Evolutionary conservation across 1,140 invertebrate species (phyloP), one percentile per base, ranked within the genome.

Genomic region (Drosophila rhopaloa): DNA sequence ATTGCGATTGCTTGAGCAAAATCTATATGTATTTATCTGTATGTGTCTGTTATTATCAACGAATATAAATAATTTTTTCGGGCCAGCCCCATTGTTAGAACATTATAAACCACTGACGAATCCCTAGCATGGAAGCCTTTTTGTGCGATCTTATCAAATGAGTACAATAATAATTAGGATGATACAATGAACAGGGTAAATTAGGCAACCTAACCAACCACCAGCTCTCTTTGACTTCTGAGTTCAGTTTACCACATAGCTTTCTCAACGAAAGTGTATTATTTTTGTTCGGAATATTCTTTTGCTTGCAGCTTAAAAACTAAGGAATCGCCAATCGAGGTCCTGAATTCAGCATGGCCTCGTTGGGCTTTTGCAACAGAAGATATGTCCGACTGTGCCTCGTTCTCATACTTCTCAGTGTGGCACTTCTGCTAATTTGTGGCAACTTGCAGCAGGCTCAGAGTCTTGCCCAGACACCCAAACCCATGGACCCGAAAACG

Each of bases 401-500:
- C 9, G 51, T 86, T 0, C 29, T 86, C 0, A 4, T 71, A n/a
- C 70, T 85, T 0, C 11, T 66, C 11, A 13, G 8, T 1, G 11
- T 81, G 13, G 61, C 62, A 1, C n/a, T 50, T 0, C 3, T 86
- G 11, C 51, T 88, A 0, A 8, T 82, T 2, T 43, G 68, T 16
- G 14, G 47, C 9, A 88, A 84, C 55, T n/a, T 80, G 7, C 41
- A 76, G 8, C 48, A 66, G 13, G 71, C 59, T 0, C 47, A 41
- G 7, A 14, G 38, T 0, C n/a, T 50, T 4, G 9, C 2, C 4
- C 16, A n/a, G 4, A 13, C 10, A 35, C 3, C 24, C 1, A 7
- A 46, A 13, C 14, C 6, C 8, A 5, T 32, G 9, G 9, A 16
- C 8, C n/a, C 0, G 1, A 51, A 19, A 5, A 11, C 5, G 7